phyloP scores from a whole-genome alignment of 2,888 invertebrate species.

The Hipparchia semele region DNA sequence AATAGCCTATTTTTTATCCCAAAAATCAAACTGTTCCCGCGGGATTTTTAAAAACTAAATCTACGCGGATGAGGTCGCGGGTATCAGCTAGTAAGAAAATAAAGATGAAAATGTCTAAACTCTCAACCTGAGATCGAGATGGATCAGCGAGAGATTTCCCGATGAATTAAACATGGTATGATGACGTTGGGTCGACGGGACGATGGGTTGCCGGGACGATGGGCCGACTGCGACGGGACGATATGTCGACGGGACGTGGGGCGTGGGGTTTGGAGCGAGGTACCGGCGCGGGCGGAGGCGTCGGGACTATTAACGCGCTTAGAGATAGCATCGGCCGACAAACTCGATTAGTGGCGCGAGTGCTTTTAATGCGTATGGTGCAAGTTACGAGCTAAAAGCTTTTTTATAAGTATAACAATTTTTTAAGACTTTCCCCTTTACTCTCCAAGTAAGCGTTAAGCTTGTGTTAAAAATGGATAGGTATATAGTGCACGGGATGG shows the following conservation, averaged over 20 bases:
- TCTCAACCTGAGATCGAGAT: slow-evolving; percentile 16
- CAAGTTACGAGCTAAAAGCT: slow-evolving; percentile 44
- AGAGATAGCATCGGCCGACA: slow-evolving; percentile 81
- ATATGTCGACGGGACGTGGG: slow-evolving; percentile 33
- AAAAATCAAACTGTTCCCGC: too few relatives aligned
- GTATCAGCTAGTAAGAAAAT: too few relatives aligned
- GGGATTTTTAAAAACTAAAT: too few relatives aligned
- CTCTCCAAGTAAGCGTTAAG: too few relatives aligned
- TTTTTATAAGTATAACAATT: not conserved
- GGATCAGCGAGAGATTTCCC: slow-evolving; percentile 46
- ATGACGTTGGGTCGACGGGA: slow-evolving; percentile 43
- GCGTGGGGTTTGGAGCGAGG: slow-evolving; percentile 39
- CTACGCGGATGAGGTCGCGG: too few relatives aligned
- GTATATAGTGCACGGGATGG: too few relatives aligned
- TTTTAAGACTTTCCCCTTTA: too few relatives aligned
- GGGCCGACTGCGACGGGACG: slow-evolving; percentile 31
- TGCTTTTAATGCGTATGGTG: slow-evolving; percentile 53
- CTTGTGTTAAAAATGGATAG: too few relatives aligned
- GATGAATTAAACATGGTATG: slow-evolving; percentile 57
- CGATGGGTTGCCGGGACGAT: slow-evolving; percentile 40
- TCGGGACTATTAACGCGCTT: slow-evolving; percentile 77
- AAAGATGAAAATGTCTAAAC: slow-evolving; percentile 1
- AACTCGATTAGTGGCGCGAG: slow-evolving; percentile 80
- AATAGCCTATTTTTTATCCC: too few relatives aligned
- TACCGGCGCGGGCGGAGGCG: slow-evolving; percentile 54